Conservation (phyloP, 2,888 invertebrate species). For the Lasioglossum morio region DNA sequence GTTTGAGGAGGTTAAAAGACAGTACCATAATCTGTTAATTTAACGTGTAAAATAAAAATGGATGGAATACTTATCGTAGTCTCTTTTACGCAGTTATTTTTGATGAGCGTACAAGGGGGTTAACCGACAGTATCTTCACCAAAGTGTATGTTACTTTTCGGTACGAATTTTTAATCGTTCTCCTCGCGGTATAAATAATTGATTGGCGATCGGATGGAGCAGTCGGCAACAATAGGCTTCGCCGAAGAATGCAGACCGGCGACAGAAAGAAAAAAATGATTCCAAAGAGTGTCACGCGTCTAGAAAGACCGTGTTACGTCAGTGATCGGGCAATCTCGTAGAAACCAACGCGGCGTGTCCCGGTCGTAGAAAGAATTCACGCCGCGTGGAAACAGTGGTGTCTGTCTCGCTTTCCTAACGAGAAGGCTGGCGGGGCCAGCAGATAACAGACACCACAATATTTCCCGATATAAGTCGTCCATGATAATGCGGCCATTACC, state of each 20-base stretch:
- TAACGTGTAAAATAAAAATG: too few relatives aligned
- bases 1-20: too few relatives aligned
- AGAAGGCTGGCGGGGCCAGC: not conserved
- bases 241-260: not conserved
- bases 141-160: not conserved
- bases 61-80: too few relatives aligned
- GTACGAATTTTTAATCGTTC: not conserved
- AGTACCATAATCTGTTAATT: too few relatives aligned
- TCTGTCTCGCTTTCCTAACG: slow-evolving; percentile 15
- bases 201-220: not conserved
- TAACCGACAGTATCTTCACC: not conserved
- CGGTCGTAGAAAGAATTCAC: slow-evolving; percentile 16
- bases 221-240: not conserved
- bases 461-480: slow-evolving; percentile 47
- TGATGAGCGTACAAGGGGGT: too few relatives aligned
- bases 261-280: not conserved
- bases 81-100: too few relatives aligned
- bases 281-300: slow-evolving; percentile 2
- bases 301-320: slow-evolving; percentile 17
- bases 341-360: not conserved
- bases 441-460: slow-evolving; percentile 27
- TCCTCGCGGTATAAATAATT: not conserved
- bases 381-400: slow-evolving; percentile 27
- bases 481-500: slow-evolving; percentile 49
- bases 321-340: slow-evolving; percentile 18